Evolutionary conservation across 2,888 invertebrate species (phyloP).

Genomic region (Raillietiella orientalis): DNA sequence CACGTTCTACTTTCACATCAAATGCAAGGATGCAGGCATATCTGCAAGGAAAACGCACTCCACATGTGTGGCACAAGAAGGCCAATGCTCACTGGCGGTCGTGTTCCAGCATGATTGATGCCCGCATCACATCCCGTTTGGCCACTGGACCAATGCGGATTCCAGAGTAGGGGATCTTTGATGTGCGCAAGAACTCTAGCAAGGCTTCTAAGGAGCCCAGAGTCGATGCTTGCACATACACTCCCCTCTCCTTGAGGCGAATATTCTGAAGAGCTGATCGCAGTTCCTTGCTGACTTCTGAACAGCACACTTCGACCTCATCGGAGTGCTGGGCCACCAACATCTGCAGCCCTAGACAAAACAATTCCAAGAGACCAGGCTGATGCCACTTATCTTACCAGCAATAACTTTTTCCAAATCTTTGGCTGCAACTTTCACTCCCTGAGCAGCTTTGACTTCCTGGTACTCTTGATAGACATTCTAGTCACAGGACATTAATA

Average conservation of each 20-base stretch:
- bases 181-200: slow-evolving; percentile 58
- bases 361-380: background rate
- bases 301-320: slow-evolving; percentile 56
- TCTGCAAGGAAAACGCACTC: slow-evolving; percentile 15
- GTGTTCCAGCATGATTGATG: slow-evolving; percentile 97
- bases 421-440: slow-evolving; percentile 92
- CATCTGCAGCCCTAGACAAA: slow-evolving; percentile 39
- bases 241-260: slow-evolving; percentile 63
- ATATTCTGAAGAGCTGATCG: slow-evolving; percentile 68
- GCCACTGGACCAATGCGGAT: slow-evolving; percentile 98
- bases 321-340: slow-evolving; percentile 70
- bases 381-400: slow-evolving; percentile 10
- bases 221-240: slow-evolving; percentile 99
- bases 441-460: slow-evolving; percentile 81
- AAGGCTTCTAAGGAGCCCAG: slow-evolving; percentile 90
- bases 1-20: slow-evolving; percentile 90
- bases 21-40: slow-evolving; percentile 96
- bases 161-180: slow-evolving; percentile 83
- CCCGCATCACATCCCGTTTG: slow-evolving; percentile 96
- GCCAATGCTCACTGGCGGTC: slow-evolving; percentile 51
- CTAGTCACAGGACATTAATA: slow-evolving; percentile 9
- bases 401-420: slow-evolving; percentile 94
- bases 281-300: slow-evolving; percentile 59
- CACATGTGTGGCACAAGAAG: background rate
- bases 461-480: slow-evolving; percentile 57